Percentiles rank a stretch among this genome's conserved stretches.
These are phyloP conservation scores for Boulengeromyrus knoepffleri DNA, from an alignment of 2,113 vertebrate genomes.

Conservation along the genomic window DNA sequence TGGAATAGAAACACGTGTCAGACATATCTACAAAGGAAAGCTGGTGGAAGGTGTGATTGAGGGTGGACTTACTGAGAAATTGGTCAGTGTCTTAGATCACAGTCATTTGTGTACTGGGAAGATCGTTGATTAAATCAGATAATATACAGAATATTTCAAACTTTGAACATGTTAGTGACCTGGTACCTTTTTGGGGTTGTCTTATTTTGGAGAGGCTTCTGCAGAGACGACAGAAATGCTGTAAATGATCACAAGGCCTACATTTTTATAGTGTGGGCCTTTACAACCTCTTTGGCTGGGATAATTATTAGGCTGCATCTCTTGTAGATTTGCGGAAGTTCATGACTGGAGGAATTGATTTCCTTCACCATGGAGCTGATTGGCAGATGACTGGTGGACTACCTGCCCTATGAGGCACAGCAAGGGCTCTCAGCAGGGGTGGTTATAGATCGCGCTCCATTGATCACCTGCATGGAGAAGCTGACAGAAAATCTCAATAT, in stretches of 20 bases:
- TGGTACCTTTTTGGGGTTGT: neutral
- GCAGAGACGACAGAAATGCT: neutral
- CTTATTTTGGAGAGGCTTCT: neutral
- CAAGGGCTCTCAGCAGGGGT: slow-evolving; percentile 25
- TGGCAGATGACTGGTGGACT: slow-evolving; percentile 28
- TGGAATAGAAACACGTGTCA: neutral
- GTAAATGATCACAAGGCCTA: neutral
- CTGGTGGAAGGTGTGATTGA: neutral
- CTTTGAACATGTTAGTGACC: neutral
- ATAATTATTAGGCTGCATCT: neutral
- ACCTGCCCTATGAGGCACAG: slow-evolving; percentile 16
- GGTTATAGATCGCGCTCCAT: slow-evolving; percentile 26
- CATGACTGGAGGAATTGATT: slow-evolving; percentile 30
- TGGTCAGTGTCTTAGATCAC: neutral
- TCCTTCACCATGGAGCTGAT: slow-evolving; percentile 25
- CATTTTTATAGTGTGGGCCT: neutral
- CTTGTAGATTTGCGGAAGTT: slow-evolving; percentile 15
- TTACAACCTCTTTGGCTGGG: neutral
- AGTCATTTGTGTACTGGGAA: neutral
- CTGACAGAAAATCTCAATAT: slow-evolving; percentile 16
- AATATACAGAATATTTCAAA: neutral
- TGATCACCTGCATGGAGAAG: slow-evolving; percentile 21
- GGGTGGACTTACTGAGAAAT: neutral
- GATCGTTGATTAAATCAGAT: neutral
- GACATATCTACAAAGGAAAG: neutral